phyloP scores from a whole-genome alignment of 2,888 invertebrate species.

The Tromatobia lineatoria region DNA sequence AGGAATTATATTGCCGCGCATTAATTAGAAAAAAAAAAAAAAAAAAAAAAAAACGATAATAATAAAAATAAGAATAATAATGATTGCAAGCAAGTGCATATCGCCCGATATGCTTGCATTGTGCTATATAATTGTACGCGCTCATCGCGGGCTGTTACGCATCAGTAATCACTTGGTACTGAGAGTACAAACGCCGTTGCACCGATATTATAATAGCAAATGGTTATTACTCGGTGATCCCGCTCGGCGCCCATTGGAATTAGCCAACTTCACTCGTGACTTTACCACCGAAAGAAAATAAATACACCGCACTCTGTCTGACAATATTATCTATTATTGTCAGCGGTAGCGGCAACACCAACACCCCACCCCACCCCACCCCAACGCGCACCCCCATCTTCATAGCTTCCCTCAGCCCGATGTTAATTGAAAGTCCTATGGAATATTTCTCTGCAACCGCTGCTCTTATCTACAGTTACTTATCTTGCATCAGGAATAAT shows the following conservation, averaged over 20 bases:
- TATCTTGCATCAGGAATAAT: conserved; percentile 60
- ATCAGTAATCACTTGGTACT: conserved; percentile 43
- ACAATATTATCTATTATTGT: conserved; percentile 51
- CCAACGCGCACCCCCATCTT: background rate
- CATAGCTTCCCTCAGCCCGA: conserved; percentile 21
- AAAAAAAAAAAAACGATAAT: background rate
- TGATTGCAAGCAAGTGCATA: background rate
- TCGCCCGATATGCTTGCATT: conserved; percentile 16
- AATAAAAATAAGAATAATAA: conserved; percentile 22
- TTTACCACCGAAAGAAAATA: conserved; percentile 59
- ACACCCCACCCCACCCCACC: background rate
- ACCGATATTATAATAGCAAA: conserved; percentile 28
- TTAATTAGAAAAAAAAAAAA: conserved; percentile 14
- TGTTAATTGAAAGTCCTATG: conserved; percentile 64
- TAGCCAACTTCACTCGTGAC: conserved; percentile 59
- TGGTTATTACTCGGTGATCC: conserved; percentile 4
- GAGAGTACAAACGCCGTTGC: background rate
- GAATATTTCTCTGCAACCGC: conserved; percentile 59
- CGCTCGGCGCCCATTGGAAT: conserved; percentile 49
- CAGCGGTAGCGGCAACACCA: conserved; percentile 19
- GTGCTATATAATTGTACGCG: conserved; percentile 9
- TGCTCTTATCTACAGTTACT: conserved; percentile 51
- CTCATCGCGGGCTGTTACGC: conserved; percentile 50
- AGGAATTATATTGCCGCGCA: background rate
- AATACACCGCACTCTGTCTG: conserved; percentile 42